Base-by-base conservation (phyloP, 2,888 invertebrate genomes). In the Mesorhabditis spiculigera region DNA sequence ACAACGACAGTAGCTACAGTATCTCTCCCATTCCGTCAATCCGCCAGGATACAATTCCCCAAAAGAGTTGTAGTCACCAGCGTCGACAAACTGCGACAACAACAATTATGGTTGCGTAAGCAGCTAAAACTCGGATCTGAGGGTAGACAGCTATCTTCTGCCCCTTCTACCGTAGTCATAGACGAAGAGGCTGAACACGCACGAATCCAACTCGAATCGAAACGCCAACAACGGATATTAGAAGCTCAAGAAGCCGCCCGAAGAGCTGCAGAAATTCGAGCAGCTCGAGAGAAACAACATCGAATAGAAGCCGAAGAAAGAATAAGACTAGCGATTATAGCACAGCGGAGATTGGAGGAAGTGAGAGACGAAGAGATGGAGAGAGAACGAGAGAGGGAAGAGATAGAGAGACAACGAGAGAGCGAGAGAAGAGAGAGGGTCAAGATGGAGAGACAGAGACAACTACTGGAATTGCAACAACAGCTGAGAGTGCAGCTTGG, bases 381-480 rank as follows among this genome's bases (percentile, higher is more conserved):
- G 41, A 28, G 41, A 28, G 41, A 28, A 28, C 6, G 13, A 16
- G n/a, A 65, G 44, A 16, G 16, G 44, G 43, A 16, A 65, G 65
- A 65, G n/a, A 43, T 10, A 43, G 43, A 43, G 65, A 65, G 65
- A 65, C 13, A 42, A 43, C 13, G 10, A 41, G 42, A 42, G 45
- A 41, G 65, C n/a, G 65, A 65, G 65, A n/a, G 13, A 43, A 13
- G 43, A 41, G 42, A 41, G 3, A 28, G 41, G 63, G 28, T 6
- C 8, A 28, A 63, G 63, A 63, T 10, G 16, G 63, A 63, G 63
- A 28, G n/a, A 63, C 13, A 8, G 63, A 63, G 63, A 63, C 13
- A 62, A 58, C 4, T 44, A 45, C 63, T 44, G 63, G 63, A 44
- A 43, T 43, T 68, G 68, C 63, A 68, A 63, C 63, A 68, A 16